Conservation (phyloP, 2,113 vertebrate species). For the Rhinopomastus cyanomelas region DNA sequence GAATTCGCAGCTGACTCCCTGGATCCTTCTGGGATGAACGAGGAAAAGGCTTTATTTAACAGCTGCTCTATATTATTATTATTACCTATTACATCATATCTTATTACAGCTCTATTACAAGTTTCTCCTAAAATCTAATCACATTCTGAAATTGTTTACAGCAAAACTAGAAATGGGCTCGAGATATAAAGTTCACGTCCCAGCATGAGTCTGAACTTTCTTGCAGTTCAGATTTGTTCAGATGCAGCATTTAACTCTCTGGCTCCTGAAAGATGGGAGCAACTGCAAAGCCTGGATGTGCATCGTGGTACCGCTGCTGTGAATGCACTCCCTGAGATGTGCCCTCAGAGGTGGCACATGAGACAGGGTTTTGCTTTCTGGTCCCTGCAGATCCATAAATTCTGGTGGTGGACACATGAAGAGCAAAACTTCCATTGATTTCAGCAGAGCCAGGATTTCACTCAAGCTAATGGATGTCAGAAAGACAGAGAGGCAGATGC, state of each 20-base stretch:
- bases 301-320: rapidly evolving
- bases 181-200: conserved; percentile 55
- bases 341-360: not conserved
- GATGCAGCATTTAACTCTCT: conserved; percentile 41
- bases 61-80: conserved; percentile 72
- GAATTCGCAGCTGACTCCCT: conserved; percentile 67
- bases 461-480: not conserved
- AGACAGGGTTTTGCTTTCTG: not conserved
- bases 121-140: conserved; percentile 69
- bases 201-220: conserved; percentile 59
- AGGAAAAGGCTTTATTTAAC: conserved; percentile 61
- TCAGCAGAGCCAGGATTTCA: not conserved
- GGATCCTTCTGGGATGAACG: conserved; percentile 61
- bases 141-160: conserved; percentile 68
- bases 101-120: conserved; percentile 66
- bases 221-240: conserved; percentile 16
- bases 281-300: not conserved
- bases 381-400: not conserved
- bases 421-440: not conserved
- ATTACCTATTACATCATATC: conserved; percentile 72
- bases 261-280: not conserved
- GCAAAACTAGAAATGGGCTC: conserved; percentile 15
- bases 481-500: not conserved
- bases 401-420: not conserved
- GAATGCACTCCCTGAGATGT: rapidly evolving